phyloP scores from a whole-genome alignment of 2,888 invertebrate species.

The Cheilosia pagana region DNA sequence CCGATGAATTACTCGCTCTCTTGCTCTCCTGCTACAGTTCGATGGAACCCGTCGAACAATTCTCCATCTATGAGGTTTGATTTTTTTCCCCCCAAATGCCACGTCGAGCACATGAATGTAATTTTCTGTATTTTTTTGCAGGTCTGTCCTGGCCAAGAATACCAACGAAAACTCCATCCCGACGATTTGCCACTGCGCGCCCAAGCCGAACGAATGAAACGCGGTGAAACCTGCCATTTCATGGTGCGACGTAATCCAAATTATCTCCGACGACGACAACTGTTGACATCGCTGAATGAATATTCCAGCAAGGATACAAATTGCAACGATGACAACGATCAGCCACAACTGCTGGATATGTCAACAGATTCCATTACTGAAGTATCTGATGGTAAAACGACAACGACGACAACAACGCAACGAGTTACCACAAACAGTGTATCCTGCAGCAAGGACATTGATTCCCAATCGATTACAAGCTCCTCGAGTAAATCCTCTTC shows the following conservation, averaged over 20 bases:
- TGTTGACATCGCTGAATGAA: conserved; percentile 81
- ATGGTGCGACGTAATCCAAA: conserved; percentile 92
- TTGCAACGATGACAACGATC: conserved; percentile 77
- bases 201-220: conserved; percentile 88
- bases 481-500: conserved; percentile 74
- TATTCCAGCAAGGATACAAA: conserved; percentile 54
- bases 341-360: conserved; percentile 79
- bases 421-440: conserved; percentile 38
- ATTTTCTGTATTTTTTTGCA: conserved; percentile 78
- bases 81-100: neutral
- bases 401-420: conserved; percentile 69
- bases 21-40: conserved; percentile 93
- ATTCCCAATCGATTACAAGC: conserved; percentile 67
- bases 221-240: conserved; percentile 90
- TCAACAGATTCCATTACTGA: conserved; percentile 81
- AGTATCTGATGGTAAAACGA: conserved; percentile 78
- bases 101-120: conserved; percentile 2
- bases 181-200: conserved; percentile 93
- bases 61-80: conserved; percentile 93
- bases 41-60: conserved; percentile 92
- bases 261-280: conserved; percentile 85
- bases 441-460: conserved; percentile 63
- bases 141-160: conserved; percentile 91
- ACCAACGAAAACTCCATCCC: conserved; percentile 94
- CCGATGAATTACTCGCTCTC: conserved; percentile 93